A percentile compares a stretch with the other conserved stretches of the same genome.
Conservation (phyloP, 2,888 invertebrate species). For the Polyommatus icarus region DNA sequence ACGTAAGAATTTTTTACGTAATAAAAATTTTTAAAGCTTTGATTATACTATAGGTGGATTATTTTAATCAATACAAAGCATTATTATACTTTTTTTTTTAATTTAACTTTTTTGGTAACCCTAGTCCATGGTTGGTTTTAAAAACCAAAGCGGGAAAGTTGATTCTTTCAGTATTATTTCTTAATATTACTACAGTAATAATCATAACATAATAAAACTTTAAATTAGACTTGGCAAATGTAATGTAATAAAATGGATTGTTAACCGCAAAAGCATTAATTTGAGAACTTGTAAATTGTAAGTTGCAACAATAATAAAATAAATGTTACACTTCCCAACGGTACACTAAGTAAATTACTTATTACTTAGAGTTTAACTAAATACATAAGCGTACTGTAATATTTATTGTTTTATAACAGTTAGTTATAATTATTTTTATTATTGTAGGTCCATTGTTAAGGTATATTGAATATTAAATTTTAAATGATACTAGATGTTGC, state of each 20-base stretch:
- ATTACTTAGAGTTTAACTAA: background rate
- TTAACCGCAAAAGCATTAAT: constrained; percentile 13
- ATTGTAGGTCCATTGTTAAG: too few species aligned
- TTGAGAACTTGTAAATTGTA: background rate
- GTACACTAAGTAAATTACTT: background rate
- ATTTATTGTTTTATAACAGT: background rate
- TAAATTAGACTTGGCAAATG: background rate
- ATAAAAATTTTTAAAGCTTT: background rate
- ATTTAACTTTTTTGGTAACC: background rate
- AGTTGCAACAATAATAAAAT: background rate
- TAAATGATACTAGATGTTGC: too few species aligned
- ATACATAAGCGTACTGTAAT: background rate
- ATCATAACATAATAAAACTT: background rate
- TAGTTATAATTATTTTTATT: too few species aligned
- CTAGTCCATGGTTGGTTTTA: background rate
- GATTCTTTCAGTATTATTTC: background rate
- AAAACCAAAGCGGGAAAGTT: too few species aligned
- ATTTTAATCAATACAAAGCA: background rate
- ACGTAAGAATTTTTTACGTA: background rate
- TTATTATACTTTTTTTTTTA: too few species aligned
- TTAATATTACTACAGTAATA: background rate
- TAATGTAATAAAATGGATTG: constrained; percentile 7
- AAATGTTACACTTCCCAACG: background rate
- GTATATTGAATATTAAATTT: too few species aligned
- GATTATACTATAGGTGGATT: background rate